A percentile compares a stretch with the other conserved stretches of the same genome.
phyloP scores from a whole-genome alignment of 92 coral and sea anemone species.

The Parazoanthus swiftii region DNA sequence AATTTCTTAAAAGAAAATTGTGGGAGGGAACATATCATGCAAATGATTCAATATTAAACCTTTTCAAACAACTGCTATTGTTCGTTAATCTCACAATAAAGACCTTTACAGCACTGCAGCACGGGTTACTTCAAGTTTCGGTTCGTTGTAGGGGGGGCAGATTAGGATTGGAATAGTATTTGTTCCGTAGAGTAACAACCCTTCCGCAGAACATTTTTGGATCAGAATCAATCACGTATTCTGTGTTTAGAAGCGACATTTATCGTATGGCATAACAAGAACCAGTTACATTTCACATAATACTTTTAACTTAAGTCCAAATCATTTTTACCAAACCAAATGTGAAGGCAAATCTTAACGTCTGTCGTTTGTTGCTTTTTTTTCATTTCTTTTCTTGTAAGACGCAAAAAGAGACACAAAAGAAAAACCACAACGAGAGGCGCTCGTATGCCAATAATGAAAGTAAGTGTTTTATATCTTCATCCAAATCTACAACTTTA shows the following conservation, averaged over 20 bases:
- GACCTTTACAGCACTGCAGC: not conserved
- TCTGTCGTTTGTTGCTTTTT: too few species aligned
- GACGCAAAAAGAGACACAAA: too few species aligned
- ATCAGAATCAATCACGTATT: not conserved
- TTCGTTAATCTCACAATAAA: constrained; percentile 31
- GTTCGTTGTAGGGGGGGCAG: constrained; percentile 24
- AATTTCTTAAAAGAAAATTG: constrained; percentile 1
- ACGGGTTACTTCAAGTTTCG: not conserved
- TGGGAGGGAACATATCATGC: constrained; percentile 27
- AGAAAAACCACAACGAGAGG: too few species aligned
- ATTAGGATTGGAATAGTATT: not conserved
- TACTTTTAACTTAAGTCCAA: not conserved
- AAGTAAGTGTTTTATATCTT: too few species aligned
- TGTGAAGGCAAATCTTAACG: too few species aligned
- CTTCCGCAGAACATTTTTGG: not conserved
- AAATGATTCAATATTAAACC: constrained; percentile 4
- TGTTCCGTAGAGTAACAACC: not conserved
- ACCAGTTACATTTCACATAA: not conserved
- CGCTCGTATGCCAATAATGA: too few species aligned
- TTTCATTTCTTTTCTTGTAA: too few species aligned
- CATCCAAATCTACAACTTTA: too few species aligned
- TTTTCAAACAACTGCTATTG: constrained; percentile 19
- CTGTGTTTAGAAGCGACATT: not conserved
- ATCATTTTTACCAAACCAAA: too few species aligned
- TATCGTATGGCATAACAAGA: not conserved